phyloP scores from a whole-genome alignment of 2,888 invertebrate genomes.

The Xestia ashworthii region DNA sequence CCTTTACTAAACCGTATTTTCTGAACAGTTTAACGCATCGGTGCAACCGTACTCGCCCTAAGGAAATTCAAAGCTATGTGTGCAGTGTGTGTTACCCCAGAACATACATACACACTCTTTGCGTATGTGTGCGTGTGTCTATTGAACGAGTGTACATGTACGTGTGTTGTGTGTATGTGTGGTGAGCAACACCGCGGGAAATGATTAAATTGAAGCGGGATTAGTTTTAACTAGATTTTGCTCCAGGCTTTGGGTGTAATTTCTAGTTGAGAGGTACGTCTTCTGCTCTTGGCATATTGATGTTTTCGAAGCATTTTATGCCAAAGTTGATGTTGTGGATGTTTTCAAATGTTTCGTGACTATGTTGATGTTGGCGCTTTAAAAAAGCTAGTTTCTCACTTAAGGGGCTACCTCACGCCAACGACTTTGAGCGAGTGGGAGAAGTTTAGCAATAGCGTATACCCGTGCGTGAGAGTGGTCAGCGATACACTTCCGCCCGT shows the following conservation, averaged over 20 bases:
- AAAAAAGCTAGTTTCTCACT: background rate
- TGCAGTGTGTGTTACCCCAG: conserved; percentile 52
- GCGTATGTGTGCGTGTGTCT: conserved; percentile 22
- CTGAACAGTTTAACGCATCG: conserved; percentile 19
- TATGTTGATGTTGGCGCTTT: background rate
- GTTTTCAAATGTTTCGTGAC: background rate
- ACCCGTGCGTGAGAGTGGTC: too few species aligned
- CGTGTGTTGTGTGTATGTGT: conserved; percentile 18
- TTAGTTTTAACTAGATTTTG: conserved; percentile 60
- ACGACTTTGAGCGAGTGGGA: too few species aligned
- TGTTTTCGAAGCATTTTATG: background rate
- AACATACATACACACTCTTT: background rate
- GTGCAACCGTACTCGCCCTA: conserved; percentile 33
- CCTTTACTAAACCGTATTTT: background rate
- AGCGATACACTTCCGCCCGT: too few species aligned
- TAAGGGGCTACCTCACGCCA: too few species aligned
- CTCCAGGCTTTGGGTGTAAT: conserved; percentile 45
- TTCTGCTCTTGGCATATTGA: background rate
- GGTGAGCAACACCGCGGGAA: conserved; percentile 51
- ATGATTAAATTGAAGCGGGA: conserved; percentile 58
- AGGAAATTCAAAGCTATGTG: conserved; percentile 59
- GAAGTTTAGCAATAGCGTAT: too few species aligned
- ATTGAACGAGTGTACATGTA: conserved; percentile 10
- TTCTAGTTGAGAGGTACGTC: conserved; percentile 22
- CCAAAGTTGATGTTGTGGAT: background rate